Conservation (phyloP, 1,140 invertebrate genomes). For the Metaphire vulgaris region DNA sequence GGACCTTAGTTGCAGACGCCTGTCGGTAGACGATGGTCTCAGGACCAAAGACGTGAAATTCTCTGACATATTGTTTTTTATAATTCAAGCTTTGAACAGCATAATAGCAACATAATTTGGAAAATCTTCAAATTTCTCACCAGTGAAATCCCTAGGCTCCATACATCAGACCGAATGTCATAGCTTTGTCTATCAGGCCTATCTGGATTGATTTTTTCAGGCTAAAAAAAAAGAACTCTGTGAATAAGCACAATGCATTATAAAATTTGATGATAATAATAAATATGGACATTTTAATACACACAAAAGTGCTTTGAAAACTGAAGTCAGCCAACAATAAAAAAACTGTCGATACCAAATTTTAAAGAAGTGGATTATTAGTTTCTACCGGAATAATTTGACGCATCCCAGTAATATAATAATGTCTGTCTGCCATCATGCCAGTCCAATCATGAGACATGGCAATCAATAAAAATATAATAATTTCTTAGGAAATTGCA, state of each 20-base stretch:
- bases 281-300: no score
- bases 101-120: neutral
- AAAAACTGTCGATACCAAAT: neutral
- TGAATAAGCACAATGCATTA: neutral
- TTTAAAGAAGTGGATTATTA: neutral
- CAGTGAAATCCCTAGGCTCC: slow-evolving; percentile 95
- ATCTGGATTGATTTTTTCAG: slow-evolving; percentile 42
- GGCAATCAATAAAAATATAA: no score
- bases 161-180: slow-evolving; percentile 98
- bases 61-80: neutral
- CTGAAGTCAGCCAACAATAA: neutral
- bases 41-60: no score
- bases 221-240: no score
- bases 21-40: neutral
- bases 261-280: neutral
- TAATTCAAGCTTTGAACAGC: neutral
- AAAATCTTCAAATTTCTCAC: slow-evolving; percentile 53
- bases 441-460: neutral
- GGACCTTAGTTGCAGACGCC: neutral
- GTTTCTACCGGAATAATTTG: neutral
- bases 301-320: no score
- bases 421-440: neutral
- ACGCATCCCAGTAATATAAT: neutral
- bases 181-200: slow-evolving; percentile 59
- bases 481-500: no score